Percentiles rank a stretch among this genome's conserved stretches.
These are phyloP conservation scores for Meandrusa payeni DNA, from an alignment of 2,888 invertebrate genomes.

Conservation along the genomic window DNA sequence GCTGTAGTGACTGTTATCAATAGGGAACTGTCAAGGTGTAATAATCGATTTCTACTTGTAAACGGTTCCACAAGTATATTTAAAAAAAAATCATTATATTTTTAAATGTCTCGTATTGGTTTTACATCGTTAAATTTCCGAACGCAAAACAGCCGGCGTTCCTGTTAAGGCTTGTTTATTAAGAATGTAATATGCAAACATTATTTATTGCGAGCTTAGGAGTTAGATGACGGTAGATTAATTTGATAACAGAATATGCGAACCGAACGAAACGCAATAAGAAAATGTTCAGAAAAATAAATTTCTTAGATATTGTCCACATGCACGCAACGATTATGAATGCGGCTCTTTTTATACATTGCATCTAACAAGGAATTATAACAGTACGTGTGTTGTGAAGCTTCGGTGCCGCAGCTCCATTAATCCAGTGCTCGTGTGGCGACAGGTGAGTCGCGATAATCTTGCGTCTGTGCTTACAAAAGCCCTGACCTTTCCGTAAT, in stretches of 20 bases:
- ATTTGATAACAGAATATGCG: conserved; percentile 16
- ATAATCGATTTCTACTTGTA: conserved; percentile 1
- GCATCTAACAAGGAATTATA: conserved; percentile 37
- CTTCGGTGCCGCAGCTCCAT: conserved; percentile 22
- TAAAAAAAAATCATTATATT: background rate
- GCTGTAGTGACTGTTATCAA: background rate
- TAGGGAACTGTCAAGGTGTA: background rate
- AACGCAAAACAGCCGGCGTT: conserved; percentile 3
- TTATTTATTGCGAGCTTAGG: conserved; percentile 9
- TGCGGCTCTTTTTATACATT: conserved; percentile 32
- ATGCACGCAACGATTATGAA: conserved; percentile 28
- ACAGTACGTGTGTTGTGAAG: conserved; percentile 26
- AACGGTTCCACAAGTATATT: background rate
- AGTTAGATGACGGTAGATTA: conserved; percentile 15
- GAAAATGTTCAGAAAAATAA: conserved; percentile 18
- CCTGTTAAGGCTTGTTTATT: conserved; percentile 8
- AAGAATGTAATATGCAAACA: conserved; percentile 17
- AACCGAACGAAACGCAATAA: conserved; percentile 16
- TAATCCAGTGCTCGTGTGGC: conserved; percentile 43
- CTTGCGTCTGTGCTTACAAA: conserved; percentile 63
- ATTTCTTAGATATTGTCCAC: conserved; percentile 25
- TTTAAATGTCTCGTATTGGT: background rate
- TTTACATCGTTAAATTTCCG: conserved; percentile 5
- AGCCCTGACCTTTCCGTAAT: conserved; percentile 75
- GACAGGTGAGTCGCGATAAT: conserved; percentile 74